Evolutionary conservation across 2,888 invertebrate species (phyloP).

Genomic region (Drosophila tanythrix): DNA sequence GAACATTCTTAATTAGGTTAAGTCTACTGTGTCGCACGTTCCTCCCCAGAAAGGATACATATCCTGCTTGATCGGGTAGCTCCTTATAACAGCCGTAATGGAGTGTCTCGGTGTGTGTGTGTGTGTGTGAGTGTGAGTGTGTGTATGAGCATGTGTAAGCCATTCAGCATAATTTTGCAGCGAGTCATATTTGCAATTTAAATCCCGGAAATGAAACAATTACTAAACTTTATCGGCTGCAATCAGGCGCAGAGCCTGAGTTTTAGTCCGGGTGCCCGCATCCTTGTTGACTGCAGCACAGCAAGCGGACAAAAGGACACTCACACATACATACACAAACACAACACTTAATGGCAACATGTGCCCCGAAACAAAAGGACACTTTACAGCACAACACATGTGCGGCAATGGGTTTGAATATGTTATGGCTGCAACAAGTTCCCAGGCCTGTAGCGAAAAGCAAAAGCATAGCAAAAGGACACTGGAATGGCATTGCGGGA

Average conservation of each 20-base stretch:
- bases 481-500: slow-evolving; percentile 1
- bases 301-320: slow-evolving; percentile 6
- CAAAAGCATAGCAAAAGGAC: not conserved
- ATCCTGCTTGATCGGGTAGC: slow-evolving; percentile 36
- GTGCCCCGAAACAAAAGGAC: slow-evolving; percentile 41
- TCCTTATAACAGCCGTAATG: not conserved
- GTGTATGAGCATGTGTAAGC: slow-evolving; percentile 33
- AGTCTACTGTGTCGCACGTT: slow-evolving; percentile 80
- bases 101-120: slow-evolving; percentile 6
- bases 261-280: slow-evolving; percentile 23
- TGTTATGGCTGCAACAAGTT: slow-evolving; percentile 52
- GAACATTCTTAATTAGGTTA: slow-evolving; percentile 84
- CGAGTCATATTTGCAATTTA: slow-evolving; percentile 82
- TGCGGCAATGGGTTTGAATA: slow-evolving; percentile 44
- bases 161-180: slow-evolving; percentile 74
- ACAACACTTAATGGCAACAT: slow-evolving; percentile 40
- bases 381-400: slow-evolving; percentile 42
- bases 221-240: slow-evolving; percentile 76
- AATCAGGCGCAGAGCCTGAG: slow-evolving; percentile 55
- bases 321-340: not conserved
- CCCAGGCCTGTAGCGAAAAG: slow-evolving; percentile 4
- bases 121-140: not conserved
- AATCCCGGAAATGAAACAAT: slow-evolving; percentile 83
- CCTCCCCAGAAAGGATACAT: slow-evolving; percentile 46
- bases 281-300: slow-evolving; percentile 32